phyloP scores from a whole-genome alignment of 2,113 vertebrate genomes.

The Hassar affinis region DNA sequence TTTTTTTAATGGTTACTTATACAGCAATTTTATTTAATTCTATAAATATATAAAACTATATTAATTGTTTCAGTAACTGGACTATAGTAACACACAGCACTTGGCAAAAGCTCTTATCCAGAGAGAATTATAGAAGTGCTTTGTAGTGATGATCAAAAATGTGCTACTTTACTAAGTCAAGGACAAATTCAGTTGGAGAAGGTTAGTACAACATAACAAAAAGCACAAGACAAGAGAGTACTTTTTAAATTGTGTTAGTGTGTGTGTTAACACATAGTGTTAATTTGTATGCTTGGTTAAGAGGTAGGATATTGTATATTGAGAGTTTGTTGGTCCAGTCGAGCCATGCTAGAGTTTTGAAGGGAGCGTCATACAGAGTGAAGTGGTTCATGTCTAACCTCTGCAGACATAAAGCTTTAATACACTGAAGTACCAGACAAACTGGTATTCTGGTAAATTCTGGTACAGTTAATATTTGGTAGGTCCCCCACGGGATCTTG shows the following conservation, averaged over 20 bases:
- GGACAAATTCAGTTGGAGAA: neutral
- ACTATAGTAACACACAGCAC: neutral
- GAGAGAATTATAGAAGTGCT: neutral
- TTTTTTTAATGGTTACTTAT: too few relatives aligned
- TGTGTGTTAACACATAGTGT: too few relatives aligned
- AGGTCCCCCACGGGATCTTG: too few relatives aligned
- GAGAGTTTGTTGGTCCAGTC: neutral
- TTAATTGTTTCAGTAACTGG: neutral
- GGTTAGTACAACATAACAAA: neutral
- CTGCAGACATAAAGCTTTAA: neutral
- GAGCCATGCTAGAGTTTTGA: neutral
- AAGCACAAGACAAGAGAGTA: neutral
- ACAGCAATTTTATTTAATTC: too few relatives aligned
- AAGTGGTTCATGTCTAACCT: neutral
- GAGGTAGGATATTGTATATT: neutral
- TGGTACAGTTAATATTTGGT: too few relatives aligned
- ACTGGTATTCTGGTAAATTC: too few relatives aligned
- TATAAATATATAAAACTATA: neutral
- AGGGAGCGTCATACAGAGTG: neutral
- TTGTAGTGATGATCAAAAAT: neutral
- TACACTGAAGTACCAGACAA: too few relatives aligned
- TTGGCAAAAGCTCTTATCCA: neutral
- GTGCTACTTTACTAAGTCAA: neutral
- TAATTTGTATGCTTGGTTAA: neutral
- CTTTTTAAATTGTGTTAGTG: too few relatives aligned